Percentiles rank a stretch among this genome's conserved stretches.
Conservation (phyloP, 2,113 vertebrate species). For the Marcusenius ussheri region DNA sequence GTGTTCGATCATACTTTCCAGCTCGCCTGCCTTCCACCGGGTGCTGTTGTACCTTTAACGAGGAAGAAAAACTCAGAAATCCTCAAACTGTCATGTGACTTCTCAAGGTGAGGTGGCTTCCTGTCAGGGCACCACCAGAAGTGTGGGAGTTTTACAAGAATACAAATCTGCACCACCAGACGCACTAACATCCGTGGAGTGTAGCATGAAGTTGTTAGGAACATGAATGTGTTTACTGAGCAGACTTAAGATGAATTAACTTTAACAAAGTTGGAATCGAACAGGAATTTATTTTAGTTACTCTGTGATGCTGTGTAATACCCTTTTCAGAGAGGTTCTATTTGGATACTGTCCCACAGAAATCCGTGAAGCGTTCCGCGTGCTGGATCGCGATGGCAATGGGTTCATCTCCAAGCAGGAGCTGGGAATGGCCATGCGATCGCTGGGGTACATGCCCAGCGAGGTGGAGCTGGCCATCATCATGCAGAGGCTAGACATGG, state of each 20-base stretch:
- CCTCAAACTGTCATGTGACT: not conserved
- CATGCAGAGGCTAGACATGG: constrained; percentile 81
- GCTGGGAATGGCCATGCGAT: constrained; percentile 85
- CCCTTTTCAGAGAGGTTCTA: not conserved
- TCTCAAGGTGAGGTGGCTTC: not conserved
- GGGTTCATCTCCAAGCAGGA: constrained; percentile 88
- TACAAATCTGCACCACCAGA: not conserved
- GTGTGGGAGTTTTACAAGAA: not conserved
- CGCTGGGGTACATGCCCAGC: constrained; percentile 77
- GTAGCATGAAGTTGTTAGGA: not conserved
- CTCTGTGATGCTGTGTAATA: not conserved
- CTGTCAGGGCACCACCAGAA: not conserved
- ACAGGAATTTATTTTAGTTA: not conserved
- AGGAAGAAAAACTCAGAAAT: not conserved
- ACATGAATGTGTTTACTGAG: not conserved
- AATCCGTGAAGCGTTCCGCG: constrained; percentile 77
- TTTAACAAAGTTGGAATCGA: not conserved
- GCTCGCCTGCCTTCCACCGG: not conserved
- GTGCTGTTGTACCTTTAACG: not conserved
- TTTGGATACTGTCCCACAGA: constrained; percentile 47
- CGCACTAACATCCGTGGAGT: not conserved
- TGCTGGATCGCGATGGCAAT: constrained; percentile 73
- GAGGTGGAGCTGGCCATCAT: constrained; percentile 78
- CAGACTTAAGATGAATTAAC: not conserved
- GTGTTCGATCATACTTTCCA: not conserved